Evolutionary conservation across 2,888 invertebrate species (phyloP).

Genomic region (Leptinotarsa tumamoca): DNA sequence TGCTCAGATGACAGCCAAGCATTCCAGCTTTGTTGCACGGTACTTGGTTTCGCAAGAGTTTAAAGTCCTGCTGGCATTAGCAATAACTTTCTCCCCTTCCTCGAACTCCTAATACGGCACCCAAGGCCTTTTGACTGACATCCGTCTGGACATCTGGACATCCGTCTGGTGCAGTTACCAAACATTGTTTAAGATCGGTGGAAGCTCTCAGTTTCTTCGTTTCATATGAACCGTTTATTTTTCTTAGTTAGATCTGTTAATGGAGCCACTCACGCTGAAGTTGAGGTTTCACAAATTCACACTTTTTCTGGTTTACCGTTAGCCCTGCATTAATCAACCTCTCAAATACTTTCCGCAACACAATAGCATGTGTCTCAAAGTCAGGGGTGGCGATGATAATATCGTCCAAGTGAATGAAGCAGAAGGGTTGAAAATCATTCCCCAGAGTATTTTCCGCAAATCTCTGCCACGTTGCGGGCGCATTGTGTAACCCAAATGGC

Average conservation of each 20-base stretch:
- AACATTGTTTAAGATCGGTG: constrained; percentile 29
- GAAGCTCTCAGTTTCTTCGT: constrained; percentile 1
- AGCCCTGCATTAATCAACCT: constrained; percentile 41
- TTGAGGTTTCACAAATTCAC: constrained; percentile 33
- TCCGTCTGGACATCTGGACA: constrained; percentile 49
- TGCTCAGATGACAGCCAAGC: constrained; percentile 40
- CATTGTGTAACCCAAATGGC: constrained; percentile 51
- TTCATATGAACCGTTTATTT: constrained; percentile 39
- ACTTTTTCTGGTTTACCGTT: constrained; percentile 44
- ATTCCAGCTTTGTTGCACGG: constrained; percentile 41
- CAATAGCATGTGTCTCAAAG: constrained; percentile 44
- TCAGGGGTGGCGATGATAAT: constrained; percentile 45
- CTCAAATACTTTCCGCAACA: constrained; percentile 41
- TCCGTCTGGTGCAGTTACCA: constrained; percentile 41
- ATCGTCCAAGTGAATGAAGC: constrained; percentile 52
- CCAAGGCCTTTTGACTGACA: constrained; percentile 26
- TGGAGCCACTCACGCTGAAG: neutral
- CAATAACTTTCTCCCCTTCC: constrained; percentile 31
- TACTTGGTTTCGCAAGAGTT: constrained; percentile 39
- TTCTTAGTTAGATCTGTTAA: constrained; percentile 39
- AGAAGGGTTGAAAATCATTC: constrained; percentile 42
- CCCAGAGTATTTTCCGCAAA: constrained; percentile 47
- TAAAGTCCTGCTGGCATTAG: constrained; percentile 32
- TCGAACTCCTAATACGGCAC: constrained; percentile 8
- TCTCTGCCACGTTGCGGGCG: constrained; percentile 51